Conservation (phyloP, 2,888 invertebrate genomes). For the Stramonita haemastoma region DNA sequence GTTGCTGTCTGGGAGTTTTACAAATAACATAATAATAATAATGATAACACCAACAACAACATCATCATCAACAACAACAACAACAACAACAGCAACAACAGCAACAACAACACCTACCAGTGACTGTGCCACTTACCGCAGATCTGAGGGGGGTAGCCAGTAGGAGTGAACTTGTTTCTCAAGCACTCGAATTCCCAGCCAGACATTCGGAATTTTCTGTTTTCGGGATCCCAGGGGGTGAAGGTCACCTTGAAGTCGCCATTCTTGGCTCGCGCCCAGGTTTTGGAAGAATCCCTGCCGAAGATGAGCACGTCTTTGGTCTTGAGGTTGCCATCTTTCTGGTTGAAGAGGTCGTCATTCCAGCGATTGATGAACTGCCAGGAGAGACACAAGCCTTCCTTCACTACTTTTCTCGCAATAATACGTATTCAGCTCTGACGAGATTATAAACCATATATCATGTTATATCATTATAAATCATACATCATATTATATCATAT, state of each 20-base stretch:
- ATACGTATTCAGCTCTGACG: too few species aligned
- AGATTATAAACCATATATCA: too few species aligned
- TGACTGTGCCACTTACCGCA: not conserved
- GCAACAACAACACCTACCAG: too few species aligned
- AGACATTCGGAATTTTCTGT: not conserved
- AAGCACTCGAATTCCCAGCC: not conserved
- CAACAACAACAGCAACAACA: too few species aligned
- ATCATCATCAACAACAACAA: too few species aligned
- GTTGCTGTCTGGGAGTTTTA: too few species aligned
- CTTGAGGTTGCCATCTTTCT: not conserved
- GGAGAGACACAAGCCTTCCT: too few species aligned
- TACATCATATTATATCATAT: too few species aligned
- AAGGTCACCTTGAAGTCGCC: constrained; percentile 28
- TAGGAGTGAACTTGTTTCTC: not conserved
- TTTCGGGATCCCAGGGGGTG: constrained; percentile 4
- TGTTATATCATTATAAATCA: too few species aligned
- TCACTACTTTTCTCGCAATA: too few species aligned
- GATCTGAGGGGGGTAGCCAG: not conserved
- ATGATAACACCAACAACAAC: too few species aligned
- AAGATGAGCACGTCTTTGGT: not conserved
- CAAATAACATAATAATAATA: too few species aligned
- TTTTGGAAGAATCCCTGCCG: not conserved
- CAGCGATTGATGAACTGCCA: constrained; percentile 23
- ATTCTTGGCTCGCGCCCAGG: not conserved
- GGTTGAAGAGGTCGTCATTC: not conserved